These are phyloP conservation scores for Cyanocitta stelleri DNA, from an alignment of 2,113 vertebrate species.

Conservation along the genomic window DNA sequence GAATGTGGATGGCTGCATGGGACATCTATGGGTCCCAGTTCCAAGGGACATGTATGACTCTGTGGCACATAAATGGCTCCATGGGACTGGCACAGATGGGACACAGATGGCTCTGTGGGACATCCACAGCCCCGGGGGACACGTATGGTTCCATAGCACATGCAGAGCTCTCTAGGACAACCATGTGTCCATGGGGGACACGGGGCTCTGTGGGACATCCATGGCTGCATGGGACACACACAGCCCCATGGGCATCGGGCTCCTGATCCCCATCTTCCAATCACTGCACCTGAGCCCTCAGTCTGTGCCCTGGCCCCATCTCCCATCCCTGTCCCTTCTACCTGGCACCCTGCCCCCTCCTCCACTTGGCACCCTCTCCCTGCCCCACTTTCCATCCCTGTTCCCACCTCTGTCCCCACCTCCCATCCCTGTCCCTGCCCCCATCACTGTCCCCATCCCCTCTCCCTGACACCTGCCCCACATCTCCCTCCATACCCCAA, in stretches of 20 bases:
- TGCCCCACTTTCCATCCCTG: too few species aligned
- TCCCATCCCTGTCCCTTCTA: background rate
- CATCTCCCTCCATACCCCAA: background rate
- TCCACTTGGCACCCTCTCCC: background rate
- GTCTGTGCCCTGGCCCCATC: background rate
- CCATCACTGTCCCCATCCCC: background rate
- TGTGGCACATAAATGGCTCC: background rate
- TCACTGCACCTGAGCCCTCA: background rate
- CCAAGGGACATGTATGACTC: accelerated
- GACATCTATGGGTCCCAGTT: background rate
- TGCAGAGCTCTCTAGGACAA: background rate
- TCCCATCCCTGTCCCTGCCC: background rate
- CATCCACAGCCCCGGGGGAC: background rate
- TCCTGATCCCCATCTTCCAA: background rate
- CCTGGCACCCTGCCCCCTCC: too few species aligned
- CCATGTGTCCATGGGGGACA: too few species aligned
- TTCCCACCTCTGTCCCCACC: background rate
- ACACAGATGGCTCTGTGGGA: background rate
- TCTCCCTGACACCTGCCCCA: background rate
- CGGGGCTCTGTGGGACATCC: background rate
- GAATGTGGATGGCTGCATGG: background rate
- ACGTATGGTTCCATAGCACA: accelerated
- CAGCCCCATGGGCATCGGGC: background rate
- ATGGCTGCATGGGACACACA: background rate
- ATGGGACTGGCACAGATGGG: background rate